phyloP scores from a whole-genome alignment of 1,140 invertebrate genomes.

The Hylaeus anthracinus region DNA sequence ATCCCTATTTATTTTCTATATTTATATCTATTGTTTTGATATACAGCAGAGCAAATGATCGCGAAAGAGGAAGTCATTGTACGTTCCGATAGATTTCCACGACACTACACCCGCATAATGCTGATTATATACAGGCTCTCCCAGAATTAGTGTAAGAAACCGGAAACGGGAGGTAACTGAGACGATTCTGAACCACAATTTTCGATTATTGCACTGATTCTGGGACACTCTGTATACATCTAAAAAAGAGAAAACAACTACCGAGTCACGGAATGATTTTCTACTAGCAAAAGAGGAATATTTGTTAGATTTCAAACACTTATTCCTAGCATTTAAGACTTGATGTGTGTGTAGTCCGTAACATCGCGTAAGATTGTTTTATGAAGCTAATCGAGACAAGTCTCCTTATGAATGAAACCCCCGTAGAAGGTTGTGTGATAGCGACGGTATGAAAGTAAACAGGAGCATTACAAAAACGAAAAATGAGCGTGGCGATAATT shows the following conservation, averaged over 20 bases:
- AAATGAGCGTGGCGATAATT: conserved; percentile 26
- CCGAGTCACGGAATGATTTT: conserved; percentile 1
- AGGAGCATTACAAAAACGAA: conserved; percentile 45
- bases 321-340: conserved; percentile 5
- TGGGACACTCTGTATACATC: no score
- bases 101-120: conserved; percentile 20
- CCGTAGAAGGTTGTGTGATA: not conserved
- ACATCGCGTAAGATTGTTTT: conserved; percentile 24
- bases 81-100: conserved; percentile 22
- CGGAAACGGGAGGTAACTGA: no score
- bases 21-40: not conserved
- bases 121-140: not conserved
- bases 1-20: no score
- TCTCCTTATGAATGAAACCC: not conserved
- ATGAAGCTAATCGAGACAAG: not conserved
- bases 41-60: conserved; percentile 8
- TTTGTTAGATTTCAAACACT: not conserved
- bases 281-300: not conserved
- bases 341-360: conserved; percentile 8
- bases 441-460: not conserved
- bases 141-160: no score
- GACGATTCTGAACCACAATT: no score
- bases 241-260: not conserved
- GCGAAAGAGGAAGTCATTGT: conserved; percentile 11
- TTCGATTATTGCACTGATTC: no score